phyloP scores from a whole-genome alignment of 2,113 vertebrate species.

The Ceyx cyanopectus region DNA sequence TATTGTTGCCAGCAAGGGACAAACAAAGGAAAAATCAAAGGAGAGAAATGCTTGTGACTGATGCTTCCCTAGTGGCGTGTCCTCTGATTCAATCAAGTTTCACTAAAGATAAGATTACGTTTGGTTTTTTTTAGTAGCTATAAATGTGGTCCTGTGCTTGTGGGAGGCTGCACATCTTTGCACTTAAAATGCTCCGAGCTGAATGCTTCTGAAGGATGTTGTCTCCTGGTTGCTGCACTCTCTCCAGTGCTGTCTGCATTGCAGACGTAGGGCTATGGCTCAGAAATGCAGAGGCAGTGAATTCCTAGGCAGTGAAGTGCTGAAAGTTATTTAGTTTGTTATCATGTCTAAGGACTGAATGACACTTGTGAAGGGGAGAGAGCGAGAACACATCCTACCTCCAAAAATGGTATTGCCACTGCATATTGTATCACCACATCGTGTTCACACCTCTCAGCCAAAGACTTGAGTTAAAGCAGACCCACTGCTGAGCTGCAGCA shows the following conservation, averaged over 20 bases:
- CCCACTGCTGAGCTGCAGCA: neutral
- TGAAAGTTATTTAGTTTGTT: neutral
- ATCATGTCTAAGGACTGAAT: neutral
- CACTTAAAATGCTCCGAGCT: neutral
- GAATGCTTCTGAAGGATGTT: neutral
- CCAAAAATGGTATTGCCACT: neutral
- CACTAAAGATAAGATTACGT: neutral
- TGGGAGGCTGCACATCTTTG: neutral
- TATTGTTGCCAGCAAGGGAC: neutral
- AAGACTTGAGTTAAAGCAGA: neutral
- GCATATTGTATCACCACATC: neutral
- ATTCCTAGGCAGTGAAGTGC: neutral
- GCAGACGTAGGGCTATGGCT: neutral
- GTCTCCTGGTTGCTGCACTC: neutral
- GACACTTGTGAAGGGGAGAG: neutral
- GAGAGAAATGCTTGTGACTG: neutral
- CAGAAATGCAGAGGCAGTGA: neutral
- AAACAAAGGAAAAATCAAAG: slow-evolving; percentile 19
- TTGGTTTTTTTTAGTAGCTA: neutral
- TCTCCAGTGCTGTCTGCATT: slow-evolving; percentile 4
- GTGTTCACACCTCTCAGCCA: neutral
- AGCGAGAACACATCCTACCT: neutral
- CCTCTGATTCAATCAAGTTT: neutral
- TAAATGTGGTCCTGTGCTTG: neutral
- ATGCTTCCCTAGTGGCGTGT: neutral